These are phyloP conservation scores for Aphidoletes aphidimyza DNA, from an alignment of 2,888 invertebrate species.

Conservation along the genomic window DNA sequence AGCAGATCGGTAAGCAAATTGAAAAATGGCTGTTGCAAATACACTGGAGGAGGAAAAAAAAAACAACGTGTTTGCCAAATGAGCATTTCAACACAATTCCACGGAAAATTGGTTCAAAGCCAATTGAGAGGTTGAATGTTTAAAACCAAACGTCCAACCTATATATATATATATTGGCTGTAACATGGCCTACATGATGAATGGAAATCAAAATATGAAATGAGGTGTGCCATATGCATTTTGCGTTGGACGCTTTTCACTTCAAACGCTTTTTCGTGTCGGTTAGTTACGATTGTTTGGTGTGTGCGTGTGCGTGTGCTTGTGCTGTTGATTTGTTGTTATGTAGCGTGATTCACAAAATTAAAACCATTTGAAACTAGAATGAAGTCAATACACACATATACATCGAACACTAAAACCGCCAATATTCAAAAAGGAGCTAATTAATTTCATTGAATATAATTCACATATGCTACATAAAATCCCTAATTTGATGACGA, in stretches of 20 bases:
- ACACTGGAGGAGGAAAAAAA: neutral
- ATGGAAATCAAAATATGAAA: too few species aligned
- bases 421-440: constrained; percentile 4
- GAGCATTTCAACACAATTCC: too few species aligned
- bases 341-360: constrained; percentile 18
- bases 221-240: too few species aligned
- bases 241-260: too few species aligned
- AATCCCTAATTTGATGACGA: neutral
- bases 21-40: too few species aligned
- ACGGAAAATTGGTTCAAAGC: too few species aligned
- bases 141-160: too few species aligned
- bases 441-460: constrained; percentile 35
- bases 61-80: too few species aligned
- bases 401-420: neutral
- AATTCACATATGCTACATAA: constrained; percentile 21
- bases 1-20: too few species aligned
- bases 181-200: neutral
- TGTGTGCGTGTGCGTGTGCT: neutral
- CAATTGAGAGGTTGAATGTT: too few species aligned
- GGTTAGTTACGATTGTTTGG: too few species aligned
- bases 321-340: neutral
- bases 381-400: neutral
- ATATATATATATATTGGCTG: neutral
- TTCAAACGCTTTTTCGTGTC: too few species aligned
- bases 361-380: neutral